A percentile compares a stretch with the other conserved stretches of the same genome.
Evolutionary conservation across 2,797 vertebrate species (phyloP).

Genomic region (Hydrophis major): DNA sequence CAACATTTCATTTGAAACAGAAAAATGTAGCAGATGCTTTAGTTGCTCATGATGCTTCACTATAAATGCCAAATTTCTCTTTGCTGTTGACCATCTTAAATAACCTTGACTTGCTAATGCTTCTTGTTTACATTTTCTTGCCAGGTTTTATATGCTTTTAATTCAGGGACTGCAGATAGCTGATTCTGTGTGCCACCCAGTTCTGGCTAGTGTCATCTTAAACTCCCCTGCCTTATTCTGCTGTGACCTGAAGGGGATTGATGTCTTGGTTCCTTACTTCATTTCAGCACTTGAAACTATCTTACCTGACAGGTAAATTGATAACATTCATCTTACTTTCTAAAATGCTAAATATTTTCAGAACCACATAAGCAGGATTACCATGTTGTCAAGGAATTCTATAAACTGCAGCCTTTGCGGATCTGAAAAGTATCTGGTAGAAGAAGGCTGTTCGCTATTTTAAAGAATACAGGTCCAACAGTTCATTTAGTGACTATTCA

Average conservation of each 20-base stretch:
- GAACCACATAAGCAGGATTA: neutral
- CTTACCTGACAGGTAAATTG: constrained; percentile 86
- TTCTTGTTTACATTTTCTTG: constrained; percentile 66
- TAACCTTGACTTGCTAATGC: constrained; percentile 19
- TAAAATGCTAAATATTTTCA: constrained; percentile 3
- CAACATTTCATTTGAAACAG: neutral
- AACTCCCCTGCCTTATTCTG: constrained; percentile 91
- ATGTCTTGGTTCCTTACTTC: constrained; percentile 88
- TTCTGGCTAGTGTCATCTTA: constrained; percentile 88
- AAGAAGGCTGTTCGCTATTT: neutral
- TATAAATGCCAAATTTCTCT: neutral
- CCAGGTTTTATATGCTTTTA: constrained; percentile 95
- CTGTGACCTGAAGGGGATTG: constrained; percentile 89
- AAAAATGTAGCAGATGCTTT: neutral
- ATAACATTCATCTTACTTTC: neutral
- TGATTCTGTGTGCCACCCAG: constrained; percentile 84
- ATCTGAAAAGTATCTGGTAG: neutral
- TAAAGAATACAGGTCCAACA: neutral
- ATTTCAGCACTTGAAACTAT: constrained; percentile 89
- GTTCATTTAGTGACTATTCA: neutral
- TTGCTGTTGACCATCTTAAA: neutral
- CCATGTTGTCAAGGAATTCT: neutral
- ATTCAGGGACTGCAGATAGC: constrained; percentile 90
- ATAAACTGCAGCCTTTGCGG: neutral
- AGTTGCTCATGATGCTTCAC: neutral